A percentile compares a stretch with the other conserved stretches of the same genome.
Conservation (phyloP, 2,113 vertebrate species). For the Nesogale talazaci region DNA sequence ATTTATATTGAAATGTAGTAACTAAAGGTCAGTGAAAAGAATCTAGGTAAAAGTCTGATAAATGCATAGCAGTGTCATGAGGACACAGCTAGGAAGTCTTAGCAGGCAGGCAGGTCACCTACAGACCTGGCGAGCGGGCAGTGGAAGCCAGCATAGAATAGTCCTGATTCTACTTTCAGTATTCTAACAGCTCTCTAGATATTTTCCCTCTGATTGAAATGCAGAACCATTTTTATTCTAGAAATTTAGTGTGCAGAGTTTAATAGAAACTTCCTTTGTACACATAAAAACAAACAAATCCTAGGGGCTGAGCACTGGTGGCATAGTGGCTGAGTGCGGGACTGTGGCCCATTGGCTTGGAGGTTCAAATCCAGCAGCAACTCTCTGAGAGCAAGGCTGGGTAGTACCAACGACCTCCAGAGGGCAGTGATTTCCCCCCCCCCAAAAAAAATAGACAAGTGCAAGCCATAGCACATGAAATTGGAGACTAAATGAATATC, state of each 20-base stretch:
- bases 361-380: too few relatives aligned
- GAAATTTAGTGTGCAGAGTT: neutral
- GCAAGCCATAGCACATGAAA: neutral
- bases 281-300: neutral
- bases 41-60: neutral
- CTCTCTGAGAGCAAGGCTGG: too few relatives aligned
- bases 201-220: slow-evolving; percentile 3
- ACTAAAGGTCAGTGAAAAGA: neutral
- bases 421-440: too few relatives aligned
- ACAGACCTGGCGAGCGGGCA: neutral
- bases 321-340: too few relatives aligned
- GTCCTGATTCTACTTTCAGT: neutral
- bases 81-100: neutral
- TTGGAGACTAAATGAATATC: neutral
- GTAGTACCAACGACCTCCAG: too few relatives aligned
- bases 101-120: neutral
- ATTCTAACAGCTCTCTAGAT: neutral
- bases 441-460: too few relatives aligned
- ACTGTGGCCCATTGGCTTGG: too few relatives aligned
- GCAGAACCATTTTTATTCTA: slow-evolving; percentile 4
- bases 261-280: neutral
- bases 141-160: neutral
- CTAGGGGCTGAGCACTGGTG: too few relatives aligned
- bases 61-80: neutral
- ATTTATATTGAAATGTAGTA: neutral